A percentile compares a stretch with the other conserved stretches of the same genome.
Evolutionary conservation across 2,113 vertebrate genomes (phyloP).

Genomic region (Porphyrio hochstetteri): DNA sequence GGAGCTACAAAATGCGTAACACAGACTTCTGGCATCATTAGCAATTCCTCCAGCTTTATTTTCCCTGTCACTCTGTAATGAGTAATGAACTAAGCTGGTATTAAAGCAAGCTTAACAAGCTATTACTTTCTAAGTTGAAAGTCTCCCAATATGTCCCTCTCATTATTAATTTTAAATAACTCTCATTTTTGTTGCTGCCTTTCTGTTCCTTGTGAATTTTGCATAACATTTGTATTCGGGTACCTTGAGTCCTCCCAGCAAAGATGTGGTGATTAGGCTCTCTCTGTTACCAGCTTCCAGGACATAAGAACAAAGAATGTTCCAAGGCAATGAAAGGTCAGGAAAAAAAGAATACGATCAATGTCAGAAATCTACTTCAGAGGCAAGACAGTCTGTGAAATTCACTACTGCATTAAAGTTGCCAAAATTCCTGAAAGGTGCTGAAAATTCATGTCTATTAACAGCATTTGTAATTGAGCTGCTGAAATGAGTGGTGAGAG

Average conservation of each 20-base stretch:
- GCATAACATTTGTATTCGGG: neutral
- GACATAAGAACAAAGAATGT: neutral
- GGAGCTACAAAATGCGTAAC: conserved; percentile 29
- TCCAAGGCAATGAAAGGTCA: neutral
- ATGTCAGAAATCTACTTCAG: neutral
- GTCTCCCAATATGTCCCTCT: neutral
- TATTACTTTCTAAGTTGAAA: conserved; percentile 42
- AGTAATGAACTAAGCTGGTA: conserved; percentile 43
- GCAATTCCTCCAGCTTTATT: conserved; percentile 55
- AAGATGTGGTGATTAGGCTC: neutral
- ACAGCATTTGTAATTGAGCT: neutral
- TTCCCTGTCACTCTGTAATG: conserved; percentile 52
- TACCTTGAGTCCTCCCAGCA: neutral
- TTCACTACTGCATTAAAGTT: neutral
- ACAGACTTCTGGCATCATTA: conserved; percentile 58
- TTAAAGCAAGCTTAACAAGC: conserved; percentile 51
- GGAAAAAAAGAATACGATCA: neutral
- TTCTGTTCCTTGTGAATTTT: neutral
- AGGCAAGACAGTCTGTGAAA: neutral
- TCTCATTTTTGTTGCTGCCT: neutral
- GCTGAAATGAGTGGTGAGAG: neutral
- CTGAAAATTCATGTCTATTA: neutral
- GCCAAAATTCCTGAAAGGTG: neutral
- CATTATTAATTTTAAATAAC: conserved; percentile 43
- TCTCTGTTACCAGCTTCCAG: neutral